Evolutionary conservation across 2,113 vertebrate species (phyloP).

Genomic region (Xiphophorus hellerii): DNA sequence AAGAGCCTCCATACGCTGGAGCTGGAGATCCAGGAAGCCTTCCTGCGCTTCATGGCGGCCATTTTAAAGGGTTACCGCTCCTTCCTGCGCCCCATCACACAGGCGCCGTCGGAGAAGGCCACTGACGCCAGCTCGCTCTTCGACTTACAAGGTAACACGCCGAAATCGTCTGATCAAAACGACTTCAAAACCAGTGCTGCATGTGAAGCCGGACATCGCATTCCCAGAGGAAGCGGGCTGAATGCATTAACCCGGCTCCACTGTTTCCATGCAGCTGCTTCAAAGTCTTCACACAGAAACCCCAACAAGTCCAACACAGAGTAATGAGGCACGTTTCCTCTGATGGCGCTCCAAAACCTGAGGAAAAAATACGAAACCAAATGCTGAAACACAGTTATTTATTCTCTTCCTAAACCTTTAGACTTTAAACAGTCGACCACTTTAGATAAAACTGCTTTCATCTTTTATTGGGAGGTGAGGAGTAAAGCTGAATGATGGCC

Average conservation of each 20-base stretch:
- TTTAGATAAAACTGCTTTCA: neutral
- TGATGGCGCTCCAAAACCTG: neutral
- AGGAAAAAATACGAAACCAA: neutral
- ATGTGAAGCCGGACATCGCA: neutral
- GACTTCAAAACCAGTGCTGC: neutral
- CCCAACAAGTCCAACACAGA: conserved; percentile 2
- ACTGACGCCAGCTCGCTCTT: conserved; percentile 97
- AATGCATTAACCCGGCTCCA: conserved; percentile 8
- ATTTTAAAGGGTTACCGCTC: conserved; percentile 96
- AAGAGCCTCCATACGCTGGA: conserved; percentile 91
- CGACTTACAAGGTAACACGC: conserved; percentile 90
- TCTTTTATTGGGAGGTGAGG: too few species aligned
- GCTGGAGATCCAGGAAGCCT: conserved; percentile 97
- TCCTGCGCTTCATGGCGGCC: conserved; percentile 97
- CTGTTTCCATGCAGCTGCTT: conserved; percentile 17
- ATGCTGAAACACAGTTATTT: neutral
- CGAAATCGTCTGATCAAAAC: neutral
- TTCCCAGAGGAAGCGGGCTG: neutral
- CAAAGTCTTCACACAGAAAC: conserved; percentile 14
- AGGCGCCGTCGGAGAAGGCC: conserved; percentile 96
- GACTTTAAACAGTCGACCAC: neutral
- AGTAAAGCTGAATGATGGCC: too few species aligned
- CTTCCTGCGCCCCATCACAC: conserved; percentile 94
- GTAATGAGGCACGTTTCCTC: neutral
- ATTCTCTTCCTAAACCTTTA: neutral